phyloP scores from a whole-genome alignment of 1,140 invertebrate species.

The Drosophila miranda region DNA sequence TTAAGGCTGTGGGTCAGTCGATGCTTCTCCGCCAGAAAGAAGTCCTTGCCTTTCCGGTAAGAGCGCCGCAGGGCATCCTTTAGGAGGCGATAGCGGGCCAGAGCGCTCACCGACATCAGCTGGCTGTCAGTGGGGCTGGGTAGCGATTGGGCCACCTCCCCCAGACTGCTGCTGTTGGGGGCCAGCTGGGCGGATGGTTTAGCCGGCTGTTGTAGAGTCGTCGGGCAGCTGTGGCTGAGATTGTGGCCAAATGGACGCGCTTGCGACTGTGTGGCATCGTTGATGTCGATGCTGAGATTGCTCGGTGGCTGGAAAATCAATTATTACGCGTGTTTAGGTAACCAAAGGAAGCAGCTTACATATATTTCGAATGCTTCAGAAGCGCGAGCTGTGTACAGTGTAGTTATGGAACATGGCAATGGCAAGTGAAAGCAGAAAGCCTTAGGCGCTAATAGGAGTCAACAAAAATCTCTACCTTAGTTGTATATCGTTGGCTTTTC shows the following conservation, averaged over 20 bases:
- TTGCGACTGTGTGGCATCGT: constrained; percentile 23
- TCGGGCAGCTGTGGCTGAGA: constrained; percentile 66
- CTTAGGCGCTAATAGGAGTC: constrained; percentile 67
- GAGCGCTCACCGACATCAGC: constrained; percentile 53
- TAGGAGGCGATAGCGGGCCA: constrained; percentile 62
- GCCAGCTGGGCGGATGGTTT: neutral
- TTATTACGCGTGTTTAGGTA: constrained; percentile 32
- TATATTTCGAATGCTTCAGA: constrained; percentile 49
- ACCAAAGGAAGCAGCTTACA: constrained; percentile 43
- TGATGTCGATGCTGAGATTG: constrained; percentile 59
- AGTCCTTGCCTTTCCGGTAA: constrained; percentile 71
- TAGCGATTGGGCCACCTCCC: constrained; percentile 32
- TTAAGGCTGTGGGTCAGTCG: constrained; percentile 51
- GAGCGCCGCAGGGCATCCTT: constrained; percentile 72
- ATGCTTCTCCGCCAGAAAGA: constrained; percentile 60
- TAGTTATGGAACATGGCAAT: neutral
- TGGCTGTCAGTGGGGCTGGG: constrained; percentile 48
- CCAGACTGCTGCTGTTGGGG: constrained; percentile 49
- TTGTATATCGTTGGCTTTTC: constrained; percentile 64
- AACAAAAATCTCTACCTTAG: constrained; percentile 82
- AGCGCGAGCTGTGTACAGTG: constrained; percentile 31
- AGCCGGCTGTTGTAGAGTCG: constrained; percentile 57
- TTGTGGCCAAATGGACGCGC: constrained; percentile 15
- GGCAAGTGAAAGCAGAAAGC: constrained; percentile 9
- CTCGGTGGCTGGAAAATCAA: constrained; percentile 56